Evolutionary conservation across 1,140 invertebrate species (phyloP), one percentile per base, ranked within the genome.

Genomic region (Nymphalis io): DNA sequence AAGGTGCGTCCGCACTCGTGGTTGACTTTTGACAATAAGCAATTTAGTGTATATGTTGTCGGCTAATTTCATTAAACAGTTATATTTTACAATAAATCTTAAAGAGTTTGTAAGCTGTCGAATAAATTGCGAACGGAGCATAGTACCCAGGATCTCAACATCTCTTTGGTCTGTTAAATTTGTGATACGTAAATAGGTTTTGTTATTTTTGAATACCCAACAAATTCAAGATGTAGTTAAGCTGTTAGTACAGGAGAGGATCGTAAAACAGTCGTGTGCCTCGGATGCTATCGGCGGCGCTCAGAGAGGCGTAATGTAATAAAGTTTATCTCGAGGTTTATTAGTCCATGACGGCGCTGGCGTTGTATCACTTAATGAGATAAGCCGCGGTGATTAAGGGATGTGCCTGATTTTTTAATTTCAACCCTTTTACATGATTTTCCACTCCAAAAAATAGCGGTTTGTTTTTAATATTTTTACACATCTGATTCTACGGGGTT

Each of bases 321-420:
- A 76, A 72, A 77, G 69, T 69, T 75, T 80, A 80, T 80, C 78
- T 70, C 62, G 62, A 64, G 74, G 64, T 78, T 80, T 78, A 76
- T 76, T 72, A 73, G 42, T 68, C 65, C 73, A 69, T 72, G 73
- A 66, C 72, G 62, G 75, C 58, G 72, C 38, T 60, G 75, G 33
- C 64, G 62, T 71, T 71, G 71, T 73, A 77, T 75, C 67, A 73
- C 59, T 72, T 80, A 80, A 80, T 80, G 73, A 80, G 78, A 78
- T 78, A 78, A 78, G 68, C 66, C 60, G 20, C n/a, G 33, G 61
- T 44, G 42, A 33, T 27, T 61, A 61, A 48, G 44, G 44, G 42
- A 3, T 44, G 59, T 21, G 11, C 20, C 20, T 60, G 58, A 60
- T 60, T 60, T 40, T 39, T 60, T 20, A 51, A 18, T 40, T 40